Evolutionary conservation across 2,113 vertebrate genomes (phyloP).

Genomic region (Sphyrna mokarran): DNA sequence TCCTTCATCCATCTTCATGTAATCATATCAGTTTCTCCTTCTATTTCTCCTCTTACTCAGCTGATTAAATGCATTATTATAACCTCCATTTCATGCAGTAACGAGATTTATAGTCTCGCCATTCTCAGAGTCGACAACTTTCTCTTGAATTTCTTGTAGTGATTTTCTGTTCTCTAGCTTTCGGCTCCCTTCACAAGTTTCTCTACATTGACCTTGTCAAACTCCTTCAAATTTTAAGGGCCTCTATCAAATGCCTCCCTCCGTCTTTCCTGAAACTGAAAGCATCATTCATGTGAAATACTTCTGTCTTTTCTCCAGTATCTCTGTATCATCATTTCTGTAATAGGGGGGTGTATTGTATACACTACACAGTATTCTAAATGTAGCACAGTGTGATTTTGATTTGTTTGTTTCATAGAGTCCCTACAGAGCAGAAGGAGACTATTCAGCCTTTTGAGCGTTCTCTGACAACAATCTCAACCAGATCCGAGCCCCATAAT

Average conservation of each 20-base stretch:
- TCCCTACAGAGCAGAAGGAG: too few relatives aligned
- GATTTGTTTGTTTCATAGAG: not conserved
- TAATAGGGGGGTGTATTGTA: not conserved
- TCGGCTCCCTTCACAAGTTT: too few relatives aligned
- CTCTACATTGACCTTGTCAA: too few relatives aligned
- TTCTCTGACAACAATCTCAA: too few relatives aligned
- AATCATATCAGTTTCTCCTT: too few relatives aligned
- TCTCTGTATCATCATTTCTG: not conserved
- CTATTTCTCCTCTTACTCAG: not conserved
- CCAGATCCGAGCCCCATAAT: too few relatives aligned
- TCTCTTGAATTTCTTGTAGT: too few relatives aligned
- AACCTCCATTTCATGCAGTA: not conserved
- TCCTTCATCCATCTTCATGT: too few relatives aligned
- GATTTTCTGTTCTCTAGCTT: too few relatives aligned
- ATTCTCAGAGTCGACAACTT: not conserved
- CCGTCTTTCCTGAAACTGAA: not conserved
- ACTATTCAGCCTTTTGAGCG: too few relatives aligned
- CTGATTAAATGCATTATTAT: not conserved
- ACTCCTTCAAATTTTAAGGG: too few relatives aligned
- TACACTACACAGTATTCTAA: not conserved
- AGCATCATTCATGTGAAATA: not conserved
- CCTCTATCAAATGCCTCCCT: too few relatives aligned
- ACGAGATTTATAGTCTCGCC: not conserved
- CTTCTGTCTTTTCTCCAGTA: not conserved
- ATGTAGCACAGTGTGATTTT: not conserved